Base-by-base conservation (phyloP, 1,140 invertebrate species). In the Nautilus pompilius region DNA sequence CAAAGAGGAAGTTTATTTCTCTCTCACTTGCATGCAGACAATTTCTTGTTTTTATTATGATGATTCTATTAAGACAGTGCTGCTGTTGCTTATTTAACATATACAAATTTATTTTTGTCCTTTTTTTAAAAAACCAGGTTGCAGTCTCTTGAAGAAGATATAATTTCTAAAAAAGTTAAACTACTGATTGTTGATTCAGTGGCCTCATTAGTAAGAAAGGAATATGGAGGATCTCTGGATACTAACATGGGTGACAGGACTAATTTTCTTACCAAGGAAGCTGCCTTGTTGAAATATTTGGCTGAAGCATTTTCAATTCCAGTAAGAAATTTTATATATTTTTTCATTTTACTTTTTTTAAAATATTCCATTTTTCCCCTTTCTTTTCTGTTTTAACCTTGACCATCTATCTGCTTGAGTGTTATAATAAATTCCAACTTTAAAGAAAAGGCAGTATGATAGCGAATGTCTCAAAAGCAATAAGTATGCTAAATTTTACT, bases 161-260 rank as follows among this genome's bases (percentile, higher is more conserved):
- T 79, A 5, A 76, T 79, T n/a, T 22, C 41, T 10, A 64, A 70
- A 33, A 69, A 69, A 13, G 61, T 73, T 6, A 71, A 67, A 32
- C 61, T 78, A 34, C 46, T 78, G 0, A 62, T 78, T 17, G 49
- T 78, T 5, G 77, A 79, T 62, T 79, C 77, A 1, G 69, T 77
- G 3, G 77, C 77, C 13, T 77, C 77, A 8, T 58, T 79, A 17
- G 71, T 77, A 1, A 65, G 77, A 17, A 79, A 74, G 49, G 77
- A 79, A 65, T 79, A 65, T 54, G 68, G 70, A 48, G 60, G 53
- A n/a, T 46, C 56, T 28, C n/a, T 59, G 10, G 62, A 64, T 0
- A 58, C 46, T 5, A 75, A 66, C 59, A 61, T 76, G 61, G 65
- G 65, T 20, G 66, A 74, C 5, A 62, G 77, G 41, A 75, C 72